Base-by-base conservation (phyloP, 2,888 invertebrate species). In the Ligdia adustata region DNA sequence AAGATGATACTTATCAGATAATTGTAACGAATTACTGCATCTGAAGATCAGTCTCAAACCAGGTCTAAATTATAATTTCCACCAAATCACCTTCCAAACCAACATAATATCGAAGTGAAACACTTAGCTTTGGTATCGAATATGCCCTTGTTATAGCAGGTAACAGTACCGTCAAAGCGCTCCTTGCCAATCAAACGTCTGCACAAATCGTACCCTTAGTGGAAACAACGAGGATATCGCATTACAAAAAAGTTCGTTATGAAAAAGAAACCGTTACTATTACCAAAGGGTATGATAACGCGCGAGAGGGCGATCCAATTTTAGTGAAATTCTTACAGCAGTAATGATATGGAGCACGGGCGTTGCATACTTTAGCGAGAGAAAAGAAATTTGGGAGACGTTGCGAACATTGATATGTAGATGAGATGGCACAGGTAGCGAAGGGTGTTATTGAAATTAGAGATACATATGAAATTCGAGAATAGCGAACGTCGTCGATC, bases 231-330 rank as follows among this genome's bases (percentile, higher is more conserved):
- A 69, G 75, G 75, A 83, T 89, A 89, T 89, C 86, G 65, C 79
- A 77, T 89, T 89, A 83, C 89, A 85, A 84, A 83, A 71, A 88
- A 87, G 85, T 89, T 84, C 88, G 88, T 87, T 89, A 87, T 78
- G 74, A 83, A 84, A 84, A 85, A 85, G 79, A 80, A 88, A 83
- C 87, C 89, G 89, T 89, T 89, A 86, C 81, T 82, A 80, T 83
- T 83, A 83, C 77, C 69, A 82, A 88, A 86, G 84, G 86, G 87
- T 86, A 86, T 83, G 84, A 84, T 81, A 85, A 73, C 76, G 75
- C 72, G 72, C 73, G 58, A 76, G 77, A 79, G 82, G 84, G 84
- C 82, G 85, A 88, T 85, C 82, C 85, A 83, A 87, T 88, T 85
- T 86, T 85, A 82, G 80, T 79, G 70, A 76, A 81, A 80, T 79